Evolutionary conservation across 2,113 vertebrate genomes (phyloP), one percentile per base, ranked within the genome.

Genomic region (Microcebus jonahi): DNA sequence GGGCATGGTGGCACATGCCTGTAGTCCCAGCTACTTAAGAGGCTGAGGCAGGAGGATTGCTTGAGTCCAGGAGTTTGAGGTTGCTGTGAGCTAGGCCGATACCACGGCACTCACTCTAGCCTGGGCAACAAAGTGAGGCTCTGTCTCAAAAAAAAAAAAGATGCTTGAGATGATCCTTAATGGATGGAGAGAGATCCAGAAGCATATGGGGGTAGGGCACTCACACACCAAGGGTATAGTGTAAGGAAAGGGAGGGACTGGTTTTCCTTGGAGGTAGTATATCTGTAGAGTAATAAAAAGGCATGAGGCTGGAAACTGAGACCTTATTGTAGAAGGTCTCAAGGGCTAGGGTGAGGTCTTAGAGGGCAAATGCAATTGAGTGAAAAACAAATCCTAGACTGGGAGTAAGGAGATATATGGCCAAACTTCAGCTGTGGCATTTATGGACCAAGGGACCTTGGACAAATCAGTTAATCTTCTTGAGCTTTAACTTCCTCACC

Each of bases 141-240:
- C 42, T 42, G 42, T 42, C 5, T 42, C 3, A 39, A 42, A 42
- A 42, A 42, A 42, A 42, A 42, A 42, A 42, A 42, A 39, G 25
- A 29, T 63, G 34, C 95, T 88, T 83, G 39, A 53, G 36, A 81
- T 1, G 34, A 45, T 17, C 23, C 53, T 27, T 85, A 9, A 21
- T 6, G n/a, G n/a, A 3, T 6, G 4, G 23, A 10, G n/a, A 88
- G 59, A 87, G 53, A 42, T 31, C 48, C 59, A 55, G 21, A 65
- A 15, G 23, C 14, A 5, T 5, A 1, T 25, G 25, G 48, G 8
- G 0, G 14, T 3, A 31, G 48, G 34, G 6, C 20, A 34, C 61
- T 80, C 71, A 21, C 20, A 23, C 3, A 3, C 0, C 23, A 34
- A 75, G 9, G 1, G 6, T 36, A 57, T 13, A 76, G 23, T 61